These are phyloP conservation scores for Phasia obesa DNA, from an alignment of 2,888 invertebrate species.

Conservation along the genomic window DNA sequence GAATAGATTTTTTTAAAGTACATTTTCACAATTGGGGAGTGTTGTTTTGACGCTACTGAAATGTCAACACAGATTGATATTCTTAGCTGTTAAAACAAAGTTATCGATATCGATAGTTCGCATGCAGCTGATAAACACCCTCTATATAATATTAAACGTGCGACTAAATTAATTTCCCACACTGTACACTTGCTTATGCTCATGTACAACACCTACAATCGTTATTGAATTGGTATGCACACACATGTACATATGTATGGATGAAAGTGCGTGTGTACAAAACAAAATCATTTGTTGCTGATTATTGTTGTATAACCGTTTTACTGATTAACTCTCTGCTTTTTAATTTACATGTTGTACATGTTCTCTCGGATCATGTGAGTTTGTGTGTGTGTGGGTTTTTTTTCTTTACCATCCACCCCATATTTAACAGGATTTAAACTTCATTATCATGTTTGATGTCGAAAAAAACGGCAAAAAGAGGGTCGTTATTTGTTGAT, in stretches of 20 bases:
- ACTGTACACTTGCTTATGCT: neutral
- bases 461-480: constrained; percentile 30
- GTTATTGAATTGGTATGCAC: neutral
- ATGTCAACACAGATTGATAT: too few species aligned
- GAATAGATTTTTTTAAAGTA: too few species aligned
- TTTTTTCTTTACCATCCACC: constrained; percentile 60
- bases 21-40: too few species aligned
- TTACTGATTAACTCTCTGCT: constrained; percentile 11
- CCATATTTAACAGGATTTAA: constrained; percentile 68
- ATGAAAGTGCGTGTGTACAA: neutral
- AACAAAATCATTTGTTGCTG: constrained; percentile 47
- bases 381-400: neutral
- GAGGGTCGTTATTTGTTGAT: constrained; percentile 58
- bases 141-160: neutral
- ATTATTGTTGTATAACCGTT: neutral
- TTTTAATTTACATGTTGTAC: neutral
- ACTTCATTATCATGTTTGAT: constrained; percentile 61
- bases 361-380: neutral
- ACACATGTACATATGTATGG: neutral
- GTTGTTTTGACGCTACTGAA: too few species aligned
- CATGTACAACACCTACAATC: constrained; percentile 54
- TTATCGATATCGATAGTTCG: too few species aligned
- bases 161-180: neutral
- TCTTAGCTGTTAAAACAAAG: too few species aligned
- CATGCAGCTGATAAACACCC: too few species aligned